These are phyloP conservation scores for Diloba caeruleocephala DNA, from an alignment of 2,888 invertebrate species.

Conservation along the genomic window DNA sequence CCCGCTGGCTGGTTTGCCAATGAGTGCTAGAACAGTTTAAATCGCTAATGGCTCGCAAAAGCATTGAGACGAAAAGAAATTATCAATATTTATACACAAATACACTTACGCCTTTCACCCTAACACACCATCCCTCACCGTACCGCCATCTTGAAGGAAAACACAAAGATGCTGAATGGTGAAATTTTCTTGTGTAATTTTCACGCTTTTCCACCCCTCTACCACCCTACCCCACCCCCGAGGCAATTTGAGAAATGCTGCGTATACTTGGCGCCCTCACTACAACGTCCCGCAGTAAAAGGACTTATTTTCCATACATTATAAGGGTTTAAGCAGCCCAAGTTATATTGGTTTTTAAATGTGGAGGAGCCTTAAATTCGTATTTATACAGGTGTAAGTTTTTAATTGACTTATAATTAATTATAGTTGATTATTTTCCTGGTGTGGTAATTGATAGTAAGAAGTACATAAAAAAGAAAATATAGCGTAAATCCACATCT, in stretches of 20 bases:
- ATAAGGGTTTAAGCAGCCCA: slow-evolving; percentile 49
- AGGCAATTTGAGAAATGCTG: slow-evolving; percentile 68
- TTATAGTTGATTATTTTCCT: slow-evolving; percentile 49
- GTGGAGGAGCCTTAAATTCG: slow-evolving; percentile 62
- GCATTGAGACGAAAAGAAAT: background rate
- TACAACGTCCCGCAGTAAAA: slow-evolving; percentile 18
- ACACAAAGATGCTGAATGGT: slow-evolving; percentile 88
- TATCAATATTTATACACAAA: background rate
- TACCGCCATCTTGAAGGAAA: slow-evolving; percentile 87
- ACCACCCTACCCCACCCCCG: slow-evolving; percentile 40
- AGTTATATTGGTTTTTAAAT: slow-evolving; percentile 43
- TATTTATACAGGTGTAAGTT: slow-evolving; percentile 67
- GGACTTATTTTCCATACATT: slow-evolving; percentile 32
- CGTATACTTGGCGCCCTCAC: slow-evolving; percentile 48
- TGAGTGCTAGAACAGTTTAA: too few species aligned
- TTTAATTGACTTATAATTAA: slow-evolving; percentile 73
- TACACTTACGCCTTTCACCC: slow-evolving; percentile 55
- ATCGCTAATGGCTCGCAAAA: too few species aligned
- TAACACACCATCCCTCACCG: slow-evolving; percentile 40
- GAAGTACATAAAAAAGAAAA: too few species aligned
- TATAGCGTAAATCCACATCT: too few species aligned
- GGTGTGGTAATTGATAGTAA: slow-evolving; percentile 11
- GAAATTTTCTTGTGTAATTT: slow-evolving; percentile 89
- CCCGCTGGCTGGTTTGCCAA: too few species aligned
- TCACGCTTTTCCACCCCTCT: slow-evolving; percentile 81